Percentiles rank a stretch among this genome's conserved stretches.
Evolutionary conservation across 2,113 vertebrate species (phyloP).

Genomic region (Seriola dumerili): DNA sequence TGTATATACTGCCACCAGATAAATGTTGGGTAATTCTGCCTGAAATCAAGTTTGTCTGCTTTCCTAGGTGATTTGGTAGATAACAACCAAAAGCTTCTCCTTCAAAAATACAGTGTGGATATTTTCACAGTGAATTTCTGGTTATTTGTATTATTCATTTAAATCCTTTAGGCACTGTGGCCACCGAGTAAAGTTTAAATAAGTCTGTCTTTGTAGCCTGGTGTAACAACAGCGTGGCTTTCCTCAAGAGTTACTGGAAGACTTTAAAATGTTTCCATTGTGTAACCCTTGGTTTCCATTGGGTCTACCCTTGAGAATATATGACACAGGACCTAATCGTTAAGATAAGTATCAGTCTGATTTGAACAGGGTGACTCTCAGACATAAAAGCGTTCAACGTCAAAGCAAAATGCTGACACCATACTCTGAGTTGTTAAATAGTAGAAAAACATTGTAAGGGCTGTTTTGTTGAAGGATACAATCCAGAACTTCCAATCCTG

Average conservation of each 20-base stretch:
- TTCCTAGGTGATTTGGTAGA: background rate
- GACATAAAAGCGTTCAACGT: background rate
- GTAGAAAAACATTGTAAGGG: background rate
- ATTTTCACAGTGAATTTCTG: background rate
- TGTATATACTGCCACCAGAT: too few species aligned
- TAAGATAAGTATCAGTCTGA: background rate
- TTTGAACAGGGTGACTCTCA: background rate
- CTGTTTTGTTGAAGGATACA: conserved; percentile 89
- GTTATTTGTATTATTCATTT: background rate
- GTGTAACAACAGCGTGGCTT: background rate
- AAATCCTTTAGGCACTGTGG: background rate
- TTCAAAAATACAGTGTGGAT: background rate
- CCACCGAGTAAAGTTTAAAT: background rate
- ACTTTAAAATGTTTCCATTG: background rate
- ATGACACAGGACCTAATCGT: background rate
- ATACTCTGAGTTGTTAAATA: background rate
- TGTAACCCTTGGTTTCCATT: background rate
- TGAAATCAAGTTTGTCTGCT: too few species aligned
- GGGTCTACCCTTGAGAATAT: background rate
- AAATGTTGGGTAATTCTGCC: background rate
- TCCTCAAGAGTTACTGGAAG: background rate
- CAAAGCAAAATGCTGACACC: background rate
- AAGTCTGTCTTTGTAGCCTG: background rate
- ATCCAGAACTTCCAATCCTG: conserved; percentile 99
- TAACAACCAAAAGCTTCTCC: background rate